Evolutionary conservation across 2,113 vertebrate genomes (phyloP).

Genomic region (Alethe castanea): DNA sequence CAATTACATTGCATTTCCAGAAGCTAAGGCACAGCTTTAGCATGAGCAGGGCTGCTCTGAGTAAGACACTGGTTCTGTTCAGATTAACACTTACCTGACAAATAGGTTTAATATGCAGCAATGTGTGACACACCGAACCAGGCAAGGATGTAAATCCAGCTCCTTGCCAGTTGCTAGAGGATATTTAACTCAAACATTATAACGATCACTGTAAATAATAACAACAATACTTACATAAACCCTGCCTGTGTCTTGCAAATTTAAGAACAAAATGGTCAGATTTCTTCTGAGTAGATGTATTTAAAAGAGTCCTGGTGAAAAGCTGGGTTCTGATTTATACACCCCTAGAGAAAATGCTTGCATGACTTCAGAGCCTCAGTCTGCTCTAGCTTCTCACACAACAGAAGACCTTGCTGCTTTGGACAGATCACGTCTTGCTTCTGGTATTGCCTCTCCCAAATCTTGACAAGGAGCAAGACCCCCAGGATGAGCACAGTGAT

Average conservation of each 20-base stretch:
- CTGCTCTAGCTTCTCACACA: not conserved
- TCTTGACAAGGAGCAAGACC: not conserved
- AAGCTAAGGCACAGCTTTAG: not conserved
- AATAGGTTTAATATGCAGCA: not conserved
- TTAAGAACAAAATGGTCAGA: not conserved
- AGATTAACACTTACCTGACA: not conserved
- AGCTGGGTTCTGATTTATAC: not conserved
- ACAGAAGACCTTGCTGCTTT: not conserved
- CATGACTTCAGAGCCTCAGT: not conserved
- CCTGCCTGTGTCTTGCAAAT: not conserved
- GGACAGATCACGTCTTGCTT: fast-evolving
- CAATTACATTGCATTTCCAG: not conserved
- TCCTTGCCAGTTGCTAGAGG: not conserved
- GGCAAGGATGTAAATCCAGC: not conserved
- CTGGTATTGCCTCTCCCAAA: not conserved
- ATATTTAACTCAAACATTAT: not conserved
- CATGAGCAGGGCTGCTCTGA: not conserved
- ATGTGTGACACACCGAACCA: not conserved
- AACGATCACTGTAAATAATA: not conserved
- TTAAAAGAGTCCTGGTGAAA: not conserved
- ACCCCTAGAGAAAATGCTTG: not conserved
- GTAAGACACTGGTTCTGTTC: not conserved
- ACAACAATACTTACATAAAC: not conserved
- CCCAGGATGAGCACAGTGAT: not conserved
- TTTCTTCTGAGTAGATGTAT: not conserved